These are phyloP conservation scores for Adelphocoris suturalis DNA, from an alignment of 2,888 invertebrate species.

Conservation along the genomic window DNA sequence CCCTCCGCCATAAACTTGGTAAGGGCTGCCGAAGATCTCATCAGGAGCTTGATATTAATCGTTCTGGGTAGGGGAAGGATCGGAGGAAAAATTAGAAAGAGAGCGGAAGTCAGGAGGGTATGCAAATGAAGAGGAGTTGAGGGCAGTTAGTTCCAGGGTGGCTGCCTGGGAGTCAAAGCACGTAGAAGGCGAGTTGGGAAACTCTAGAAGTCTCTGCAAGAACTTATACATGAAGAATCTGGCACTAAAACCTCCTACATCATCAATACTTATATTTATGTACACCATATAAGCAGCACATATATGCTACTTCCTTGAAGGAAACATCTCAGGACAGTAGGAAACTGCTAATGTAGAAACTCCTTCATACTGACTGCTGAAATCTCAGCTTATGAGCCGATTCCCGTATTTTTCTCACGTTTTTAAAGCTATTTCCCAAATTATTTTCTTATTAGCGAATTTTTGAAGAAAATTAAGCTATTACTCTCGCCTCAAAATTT, in stretches of 20 bases:
- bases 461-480: too few species aligned
- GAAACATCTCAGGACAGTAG: too few species aligned
- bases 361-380: too few species aligned
- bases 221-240: constrained; percentile 24
- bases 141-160: constrained; percentile 22
- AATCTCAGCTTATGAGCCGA: too few species aligned
- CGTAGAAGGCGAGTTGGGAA: constrained; percentile 2
- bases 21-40: constrained; percentile 51
- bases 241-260: background rate
- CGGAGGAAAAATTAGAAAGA: constrained; percentile 42
- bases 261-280: too few species aligned
- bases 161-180: constrained; percentile 13
- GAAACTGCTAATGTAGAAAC: too few species aligned
- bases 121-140: constrained; percentile 52
- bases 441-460: too few species aligned
- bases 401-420: too few species aligned
- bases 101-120: constrained; percentile 20
- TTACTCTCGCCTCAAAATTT: too few species aligned
- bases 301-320: too few species aligned
- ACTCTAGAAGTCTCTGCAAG: constrained; percentile 17
- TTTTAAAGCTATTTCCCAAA: too few species aligned
- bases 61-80: constrained; percentile 23
- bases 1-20: constrained; percentile 30
- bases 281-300: too few species aligned
- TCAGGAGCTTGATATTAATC: constrained; percentile 65